These are phyloP conservation scores for Neodiprion fabricii DNA, from an alignment of 1,140 invertebrate genomes.

Conservation along the genomic window DNA sequence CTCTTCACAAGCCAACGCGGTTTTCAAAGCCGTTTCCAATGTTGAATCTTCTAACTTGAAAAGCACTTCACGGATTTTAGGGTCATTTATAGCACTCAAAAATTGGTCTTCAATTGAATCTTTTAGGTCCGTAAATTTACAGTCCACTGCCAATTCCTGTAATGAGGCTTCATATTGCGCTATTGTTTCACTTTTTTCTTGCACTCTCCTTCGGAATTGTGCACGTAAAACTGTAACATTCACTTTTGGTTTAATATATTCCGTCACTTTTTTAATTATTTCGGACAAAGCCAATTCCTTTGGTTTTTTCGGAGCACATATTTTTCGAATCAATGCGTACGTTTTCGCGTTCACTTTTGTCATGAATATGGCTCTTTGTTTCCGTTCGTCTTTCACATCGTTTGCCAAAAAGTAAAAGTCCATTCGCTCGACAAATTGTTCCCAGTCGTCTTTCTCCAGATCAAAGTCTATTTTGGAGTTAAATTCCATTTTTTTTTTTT, in stretches of 20 bases:
- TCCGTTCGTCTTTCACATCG: neutral
- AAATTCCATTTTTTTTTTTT: neutral
- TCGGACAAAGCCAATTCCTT: neutral
- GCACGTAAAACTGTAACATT: neutral
- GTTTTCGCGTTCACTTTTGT: neutral
- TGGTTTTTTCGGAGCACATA: neutral
- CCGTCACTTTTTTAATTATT: neutral
- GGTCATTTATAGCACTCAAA: neutral
- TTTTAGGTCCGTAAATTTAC: neutral
- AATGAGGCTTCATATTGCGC: neutral
- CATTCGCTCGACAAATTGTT: too few species aligned
- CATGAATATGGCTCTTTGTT: neutral
- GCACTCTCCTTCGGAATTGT: neutral
- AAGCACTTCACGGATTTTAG: neutral
- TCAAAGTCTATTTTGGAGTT: neutral
- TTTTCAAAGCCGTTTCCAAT: neutral
- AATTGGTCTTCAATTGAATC: neutral
- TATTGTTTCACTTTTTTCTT: neutral
- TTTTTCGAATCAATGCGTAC: neutral
- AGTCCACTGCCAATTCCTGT: neutral
- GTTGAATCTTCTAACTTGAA: neutral
- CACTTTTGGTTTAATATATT: neutral
- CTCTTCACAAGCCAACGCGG: conserved; percentile 3
- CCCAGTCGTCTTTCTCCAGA: neutral
- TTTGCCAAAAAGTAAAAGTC: too few species aligned